Conservation (phyloP, 2,888 invertebrate genomes). For the Lochmaea capreae region DNA sequence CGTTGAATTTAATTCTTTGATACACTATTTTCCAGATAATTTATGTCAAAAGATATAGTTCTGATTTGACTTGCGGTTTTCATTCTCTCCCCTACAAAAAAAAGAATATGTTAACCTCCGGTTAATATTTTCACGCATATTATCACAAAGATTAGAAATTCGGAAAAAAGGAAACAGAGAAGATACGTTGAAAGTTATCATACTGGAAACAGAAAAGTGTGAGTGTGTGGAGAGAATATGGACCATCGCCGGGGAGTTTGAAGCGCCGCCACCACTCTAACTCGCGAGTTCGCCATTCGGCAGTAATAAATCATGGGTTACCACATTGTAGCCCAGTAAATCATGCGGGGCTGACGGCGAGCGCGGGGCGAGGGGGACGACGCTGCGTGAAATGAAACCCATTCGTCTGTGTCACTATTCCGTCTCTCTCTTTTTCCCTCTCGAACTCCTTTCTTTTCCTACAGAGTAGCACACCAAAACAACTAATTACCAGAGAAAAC, state of each 20-base stretch:
- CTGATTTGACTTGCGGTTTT: too few relatives aligned
- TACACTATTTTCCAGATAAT: too few relatives aligned
- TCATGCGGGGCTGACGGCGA: slow-evolving; percentile 68
- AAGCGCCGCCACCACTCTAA: slow-evolving; percentile 51
- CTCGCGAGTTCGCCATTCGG: slow-evolving; percentile 71
- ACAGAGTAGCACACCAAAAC: slow-evolving; percentile 18
- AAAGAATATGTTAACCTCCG: not conserved
- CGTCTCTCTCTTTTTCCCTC: slow-evolving; percentile 53
- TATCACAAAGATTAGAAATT: slow-evolving; percentile 6
- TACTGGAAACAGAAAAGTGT: slow-evolving; percentile 17
- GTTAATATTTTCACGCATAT: not conserved
- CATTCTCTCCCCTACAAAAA: not conserved
- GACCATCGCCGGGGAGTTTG: slow-evolving; percentile 51
- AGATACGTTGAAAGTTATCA: slow-evolving; percentile 7
- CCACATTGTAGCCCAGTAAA: slow-evolving; percentile 77
- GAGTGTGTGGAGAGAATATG: slow-evolving; percentile 30
- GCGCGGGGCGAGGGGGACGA: slow-evolving; percentile 66
- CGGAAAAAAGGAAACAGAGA: not conserved
- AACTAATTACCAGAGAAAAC: slow-evolving; percentile 3
- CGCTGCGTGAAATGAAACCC: slow-evolving; percentile 69
- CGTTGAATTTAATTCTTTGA: too few relatives aligned
- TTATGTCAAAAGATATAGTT: too few relatives aligned
- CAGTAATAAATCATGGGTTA: slow-evolving; percentile 76
- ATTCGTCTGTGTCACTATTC: slow-evolving; percentile 66
- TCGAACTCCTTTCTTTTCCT: slow-evolving; percentile 46